Evolutionary conservation across 2,113 vertebrate species (phyloP).

Genomic region (Esox niger): DNA sequence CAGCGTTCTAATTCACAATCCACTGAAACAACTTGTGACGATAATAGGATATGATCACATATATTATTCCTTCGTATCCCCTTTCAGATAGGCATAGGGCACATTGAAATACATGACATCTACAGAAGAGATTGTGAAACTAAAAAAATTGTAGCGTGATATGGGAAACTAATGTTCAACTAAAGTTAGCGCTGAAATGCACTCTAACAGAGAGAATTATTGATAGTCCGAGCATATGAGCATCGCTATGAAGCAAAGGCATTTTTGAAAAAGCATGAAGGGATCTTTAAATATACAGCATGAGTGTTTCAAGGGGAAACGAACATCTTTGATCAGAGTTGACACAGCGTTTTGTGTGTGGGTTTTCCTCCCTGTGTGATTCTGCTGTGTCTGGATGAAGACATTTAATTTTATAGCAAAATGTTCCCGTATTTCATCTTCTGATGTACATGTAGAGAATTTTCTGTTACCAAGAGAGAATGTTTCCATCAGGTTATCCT

Average conservation of each 20-base stretch:
- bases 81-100: slow-evolving; percentile 10
- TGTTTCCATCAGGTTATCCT: background rate
- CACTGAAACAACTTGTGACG: slow-evolving; percentile 32
- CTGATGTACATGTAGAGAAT: background rate
- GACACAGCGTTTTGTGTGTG: slow-evolving; percentile 12
- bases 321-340: slow-evolving; percentile 13
- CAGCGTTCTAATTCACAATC: slow-evolving; percentile 44
- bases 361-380: background rate
- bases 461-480: background rate
- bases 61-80: background rate
- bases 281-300: slow-evolving; percentile 11
- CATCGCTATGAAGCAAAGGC: background rate
- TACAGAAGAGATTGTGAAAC: too few species aligned
- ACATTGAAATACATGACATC: too few species aligned
- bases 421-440: background rate
- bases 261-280: slow-evolving; percentile 14
- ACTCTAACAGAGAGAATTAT: slow-evolving; percentile 31
- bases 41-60: slow-evolving; percentile 32
- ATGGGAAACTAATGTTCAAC: background rate
- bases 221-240: slow-evolving; percentile 13
- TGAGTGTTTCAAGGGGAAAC: slow-evolving; percentile 5
- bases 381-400: background rate
- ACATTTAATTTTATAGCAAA: background rate
- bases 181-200: background rate
- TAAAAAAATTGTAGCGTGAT: background rate